Conservation (phyloP, 2,797 vertebrate genomes). For the Sciurus vulgaris region DNA sequence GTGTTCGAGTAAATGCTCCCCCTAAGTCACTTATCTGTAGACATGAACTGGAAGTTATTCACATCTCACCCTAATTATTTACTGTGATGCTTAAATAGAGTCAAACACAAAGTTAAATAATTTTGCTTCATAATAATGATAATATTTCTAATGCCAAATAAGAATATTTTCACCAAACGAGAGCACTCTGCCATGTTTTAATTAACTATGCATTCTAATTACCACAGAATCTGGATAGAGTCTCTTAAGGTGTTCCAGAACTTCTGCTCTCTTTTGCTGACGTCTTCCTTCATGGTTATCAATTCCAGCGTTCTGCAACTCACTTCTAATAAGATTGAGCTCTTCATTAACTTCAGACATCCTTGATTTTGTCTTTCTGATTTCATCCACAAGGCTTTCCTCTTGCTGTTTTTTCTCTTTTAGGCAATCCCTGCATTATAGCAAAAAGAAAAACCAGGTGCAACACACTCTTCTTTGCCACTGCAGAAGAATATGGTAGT, state of each 20-base stretch:
- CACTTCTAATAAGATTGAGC: slow-evolving; percentile 88
- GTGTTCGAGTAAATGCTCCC: background rate
- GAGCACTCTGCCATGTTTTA: background rate
- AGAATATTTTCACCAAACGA: background rate
- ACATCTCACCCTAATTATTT: slow-evolving; percentile 33
- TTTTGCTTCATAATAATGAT: slow-evolving; percentile 28
- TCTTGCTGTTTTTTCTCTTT: slow-evolving; percentile 89
- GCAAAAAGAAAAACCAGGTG: slow-evolving; percentile 41
- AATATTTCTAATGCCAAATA: slow-evolving; percentile 28
- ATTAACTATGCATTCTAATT: slow-evolving; percentile 73
- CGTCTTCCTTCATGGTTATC: slow-evolving; percentile 92
- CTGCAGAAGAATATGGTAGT: background rate
- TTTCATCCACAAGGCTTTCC: slow-evolving; percentile 88
- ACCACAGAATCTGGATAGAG: slow-evolving; percentile 94
- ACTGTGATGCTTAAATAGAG: slow-evolving; percentile 36
- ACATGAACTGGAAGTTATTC: background rate
- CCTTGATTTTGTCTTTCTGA: slow-evolving; percentile 87
- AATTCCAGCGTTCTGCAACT: slow-evolving; percentile 92
- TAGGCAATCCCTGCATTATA: slow-evolving; percentile 88
- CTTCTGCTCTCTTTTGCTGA: slow-evolving; percentile 92
- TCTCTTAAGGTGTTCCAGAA: slow-evolving; percentile 92
- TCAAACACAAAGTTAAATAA: slow-evolving; percentile 56
- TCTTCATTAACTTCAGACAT: slow-evolving; percentile 91
- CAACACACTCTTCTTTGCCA: background rate
- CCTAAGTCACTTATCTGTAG: background rate